A percentile compares a stretch with the other conserved stretches of the same genome.
Conservation (phyloP, 2,113 vertebrate species). For the Trochalopteron elliotii region DNA sequence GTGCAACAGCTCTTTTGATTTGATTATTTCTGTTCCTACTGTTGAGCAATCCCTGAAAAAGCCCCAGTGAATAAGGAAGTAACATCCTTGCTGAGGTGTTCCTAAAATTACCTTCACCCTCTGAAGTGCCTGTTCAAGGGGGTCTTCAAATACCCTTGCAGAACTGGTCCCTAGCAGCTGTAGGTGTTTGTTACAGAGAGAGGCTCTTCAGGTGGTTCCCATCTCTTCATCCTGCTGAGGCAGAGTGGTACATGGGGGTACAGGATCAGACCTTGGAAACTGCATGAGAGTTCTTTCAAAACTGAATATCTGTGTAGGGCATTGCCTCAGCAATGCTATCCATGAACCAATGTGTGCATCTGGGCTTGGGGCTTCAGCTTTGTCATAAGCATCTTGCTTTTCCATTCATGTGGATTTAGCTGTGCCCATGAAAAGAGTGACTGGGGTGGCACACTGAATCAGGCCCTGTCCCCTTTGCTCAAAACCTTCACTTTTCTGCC, state of each 20-base stretch:
- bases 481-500: not conserved
- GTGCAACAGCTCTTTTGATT: not conserved
- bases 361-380: not conserved
- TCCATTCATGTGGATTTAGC: not conserved
- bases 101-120: not conserved
- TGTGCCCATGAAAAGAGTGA: not conserved
- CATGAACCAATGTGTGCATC: accelerated
- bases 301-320: accelerated
- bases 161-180: not conserved
- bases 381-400: not conserved
- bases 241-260: accelerated
- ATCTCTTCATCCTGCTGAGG: not conserved
- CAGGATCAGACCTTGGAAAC: not conserved
- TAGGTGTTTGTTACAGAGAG: not conserved
- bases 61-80: not conserved
- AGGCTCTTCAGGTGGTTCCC: not conserved
- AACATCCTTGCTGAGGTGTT: not conserved
- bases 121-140: not conserved
- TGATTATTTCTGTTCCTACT: not conserved
- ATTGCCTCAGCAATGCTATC: not conserved
- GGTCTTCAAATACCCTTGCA: not conserved
- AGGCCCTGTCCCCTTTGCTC: not conserved
- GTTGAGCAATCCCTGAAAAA: not conserved
- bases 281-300: not conserved
- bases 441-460: no score